Evolutionary conservation across 2,113 vertebrate genomes (phyloP), one percentile per base, ranked within the genome.

Genomic region (Petroica traversi): DNA sequence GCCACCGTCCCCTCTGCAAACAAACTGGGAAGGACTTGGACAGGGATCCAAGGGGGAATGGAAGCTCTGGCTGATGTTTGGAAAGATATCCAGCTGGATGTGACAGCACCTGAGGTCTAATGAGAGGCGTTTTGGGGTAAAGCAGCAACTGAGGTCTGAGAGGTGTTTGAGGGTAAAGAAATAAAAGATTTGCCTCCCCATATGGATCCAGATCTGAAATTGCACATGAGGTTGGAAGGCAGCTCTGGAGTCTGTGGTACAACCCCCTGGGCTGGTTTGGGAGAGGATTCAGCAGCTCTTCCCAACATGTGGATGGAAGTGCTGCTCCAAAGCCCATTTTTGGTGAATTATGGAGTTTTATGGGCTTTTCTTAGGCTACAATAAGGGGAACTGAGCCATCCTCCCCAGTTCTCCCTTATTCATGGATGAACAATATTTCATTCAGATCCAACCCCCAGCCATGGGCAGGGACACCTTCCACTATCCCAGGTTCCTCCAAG

Each of bases 101-200:
- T 5, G 25, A 19, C 36, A 59, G 31, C 49, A 43, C 0, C 34
- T 58, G 55, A 31, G 24, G 28, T 22, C 4, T 0, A 17, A 5
- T 16, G 57, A 55, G 57, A 71, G 26, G 8, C 0, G 11, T 46
- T 45, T 25, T 20, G 57, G 40, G 33, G 6, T 38, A 46, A 55
- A 77, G 45, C 13, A 68, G 31, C 49, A 43, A 0, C 34, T 58
- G 55, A 31, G 24, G 28, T 22, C 4, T 0, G 57, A 55, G 57
- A 71, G 26, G 8, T 1, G 11, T 46, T 45, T 25, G 19, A 52
- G 40, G 33, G 6, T 38, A 46, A 55, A 77, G 52, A 46, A 63
- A 72, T 16, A 41, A 25, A 63, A 34, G 40, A 57, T 34, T 12
- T 62, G 5, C 4, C 4, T 38, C 12, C 16, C 3, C 4, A 7